Percentiles rank a stretch among this genome's conserved stretches.
phyloP scores from a whole-genome alignment of 2,797 vertebrate genomes.

The Rhabdomys pumilio region DNA sequence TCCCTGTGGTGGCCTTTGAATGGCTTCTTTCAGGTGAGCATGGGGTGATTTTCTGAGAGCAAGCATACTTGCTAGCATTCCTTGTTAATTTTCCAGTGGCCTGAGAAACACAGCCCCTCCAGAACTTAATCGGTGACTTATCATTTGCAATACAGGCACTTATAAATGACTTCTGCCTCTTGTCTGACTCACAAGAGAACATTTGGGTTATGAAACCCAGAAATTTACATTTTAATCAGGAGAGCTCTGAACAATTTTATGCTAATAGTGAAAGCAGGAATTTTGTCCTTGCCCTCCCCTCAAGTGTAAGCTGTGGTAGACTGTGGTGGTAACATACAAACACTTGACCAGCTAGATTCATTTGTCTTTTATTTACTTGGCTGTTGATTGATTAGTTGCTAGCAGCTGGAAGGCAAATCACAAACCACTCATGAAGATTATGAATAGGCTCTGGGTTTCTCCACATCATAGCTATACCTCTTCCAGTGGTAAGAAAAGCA shows the following conservation, averaged over 20 bases:
- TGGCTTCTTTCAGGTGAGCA: not conserved
- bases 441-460: conserved; percentile 37
- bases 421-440: conserved; percentile 59
- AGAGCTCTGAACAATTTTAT: conserved; percentile 55
- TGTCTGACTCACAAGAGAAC: conserved; percentile 27
- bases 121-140: not conserved
- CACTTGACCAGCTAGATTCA: conserved; percentile 53
- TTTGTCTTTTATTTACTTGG: conserved; percentile 32
- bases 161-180: conserved; percentile 41
- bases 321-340: conserved; percentile 37
- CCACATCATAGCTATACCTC: conserved; percentile 12
- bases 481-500: not conserved
- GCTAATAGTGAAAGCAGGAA: conserved; percentile 33
- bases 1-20: not conserved
- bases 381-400: conserved; percentile 41
- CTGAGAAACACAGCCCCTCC: not conserved
- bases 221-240: conserved; percentile 73
- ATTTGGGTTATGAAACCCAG: conserved; percentile 46
- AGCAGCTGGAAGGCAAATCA: conserved; percentile 55
- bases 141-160: not conserved
- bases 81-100: not conserved
- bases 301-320: conserved; percentile 47
- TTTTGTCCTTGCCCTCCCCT: conserved; percentile 47
- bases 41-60: not conserved
- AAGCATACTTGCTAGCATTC: not conserved